Evolutionary conservation across 2,113 vertebrate species (phyloP).

Genomic region (Callocephalon fimbriatum): DNA sequence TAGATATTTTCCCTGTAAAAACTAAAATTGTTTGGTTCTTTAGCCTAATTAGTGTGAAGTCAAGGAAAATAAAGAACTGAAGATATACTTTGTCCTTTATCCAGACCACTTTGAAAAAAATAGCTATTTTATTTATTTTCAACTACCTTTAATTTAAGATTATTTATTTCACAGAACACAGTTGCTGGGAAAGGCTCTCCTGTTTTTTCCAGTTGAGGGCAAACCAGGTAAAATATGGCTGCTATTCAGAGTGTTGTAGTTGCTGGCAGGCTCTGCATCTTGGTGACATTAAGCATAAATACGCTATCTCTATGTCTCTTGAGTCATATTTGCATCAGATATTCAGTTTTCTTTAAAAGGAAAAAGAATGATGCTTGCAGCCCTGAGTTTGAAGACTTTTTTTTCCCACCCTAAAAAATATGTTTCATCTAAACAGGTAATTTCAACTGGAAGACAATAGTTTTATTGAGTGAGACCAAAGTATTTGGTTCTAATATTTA

Average conservation of each 20-base stretch:
- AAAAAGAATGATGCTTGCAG: not conserved
- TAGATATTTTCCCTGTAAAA: conserved; percentile 5
- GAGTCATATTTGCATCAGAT: not conserved
- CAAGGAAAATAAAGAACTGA: not conserved
- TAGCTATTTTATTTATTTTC: not conserved
- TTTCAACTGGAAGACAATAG: not conserved
- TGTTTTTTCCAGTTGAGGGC: not conserved
- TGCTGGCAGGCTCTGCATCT: not conserved
- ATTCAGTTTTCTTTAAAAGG: not conserved
- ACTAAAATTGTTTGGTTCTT: not conserved
- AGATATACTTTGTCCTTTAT: not conserved
- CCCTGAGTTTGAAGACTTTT: not conserved
- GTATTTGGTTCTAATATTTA: not conserved
- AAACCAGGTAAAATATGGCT: not conserved
- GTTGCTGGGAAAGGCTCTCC: not conserved
- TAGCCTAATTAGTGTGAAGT: not conserved
- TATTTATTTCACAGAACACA: not conserved
- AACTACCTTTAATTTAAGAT: not conserved
- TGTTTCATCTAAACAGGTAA: not conserved
- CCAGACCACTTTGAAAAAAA: not conserved
- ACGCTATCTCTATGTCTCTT: not conserved
- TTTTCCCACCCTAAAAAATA: not conserved
- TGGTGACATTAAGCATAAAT: not conserved
- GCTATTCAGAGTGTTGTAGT: not conserved
- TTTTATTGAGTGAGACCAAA: not conserved